Evolutionary conservation across 2,888 invertebrate species (phyloP).

Genomic region (Glaucopsyche alexis): DNA sequence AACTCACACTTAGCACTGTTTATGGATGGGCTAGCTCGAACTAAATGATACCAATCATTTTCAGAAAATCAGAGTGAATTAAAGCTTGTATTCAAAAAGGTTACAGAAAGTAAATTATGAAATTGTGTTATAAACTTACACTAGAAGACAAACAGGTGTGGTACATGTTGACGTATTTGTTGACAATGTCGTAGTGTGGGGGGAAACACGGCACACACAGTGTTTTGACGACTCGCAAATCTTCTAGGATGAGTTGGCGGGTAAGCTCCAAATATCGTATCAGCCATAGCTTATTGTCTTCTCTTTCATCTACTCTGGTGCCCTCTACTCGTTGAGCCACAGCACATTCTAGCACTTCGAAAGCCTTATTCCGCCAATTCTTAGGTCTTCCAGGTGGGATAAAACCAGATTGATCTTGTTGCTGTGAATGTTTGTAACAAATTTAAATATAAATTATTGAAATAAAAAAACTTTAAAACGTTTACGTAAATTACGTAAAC

Average conservation of each 20-base stretch:
- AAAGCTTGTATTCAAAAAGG: too few relatives aligned
- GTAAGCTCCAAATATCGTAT: constrained; percentile 95
- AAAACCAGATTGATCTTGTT: constrained; percentile 91
- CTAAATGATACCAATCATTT: too few relatives aligned
- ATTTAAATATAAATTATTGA: too few relatives aligned
- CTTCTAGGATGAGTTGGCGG: constrained; percentile 92
- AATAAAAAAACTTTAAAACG: too few relatives aligned
- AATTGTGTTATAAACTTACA: constrained; percentile 69
- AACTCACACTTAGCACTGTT: too few relatives aligned
- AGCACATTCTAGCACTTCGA: constrained; percentile 88
- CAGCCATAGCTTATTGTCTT: constrained; percentile 96
- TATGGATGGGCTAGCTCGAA: too few relatives aligned
- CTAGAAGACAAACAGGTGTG: constrained; percentile 91
- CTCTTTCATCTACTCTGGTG: constrained; percentile 94
- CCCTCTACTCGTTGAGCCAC: constrained; percentile 94
- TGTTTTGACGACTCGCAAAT: constrained; percentile 93
- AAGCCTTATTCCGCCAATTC: constrained; percentile 91
- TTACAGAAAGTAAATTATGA: too few relatives aligned
- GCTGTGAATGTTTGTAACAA: constrained; percentile 59
- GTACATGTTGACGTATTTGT: constrained; percentile 95
- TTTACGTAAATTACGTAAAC: too few relatives aligned
- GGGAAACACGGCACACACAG: constrained; percentile 97
- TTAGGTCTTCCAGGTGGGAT: constrained; percentile 97
- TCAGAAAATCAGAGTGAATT: too few relatives aligned
- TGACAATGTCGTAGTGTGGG: constrained; percentile 94